These are phyloP conservation scores for Tragopan temminckii DNA, from an alignment of 2,797 vertebrate species.

Conservation along the genomic window DNA sequence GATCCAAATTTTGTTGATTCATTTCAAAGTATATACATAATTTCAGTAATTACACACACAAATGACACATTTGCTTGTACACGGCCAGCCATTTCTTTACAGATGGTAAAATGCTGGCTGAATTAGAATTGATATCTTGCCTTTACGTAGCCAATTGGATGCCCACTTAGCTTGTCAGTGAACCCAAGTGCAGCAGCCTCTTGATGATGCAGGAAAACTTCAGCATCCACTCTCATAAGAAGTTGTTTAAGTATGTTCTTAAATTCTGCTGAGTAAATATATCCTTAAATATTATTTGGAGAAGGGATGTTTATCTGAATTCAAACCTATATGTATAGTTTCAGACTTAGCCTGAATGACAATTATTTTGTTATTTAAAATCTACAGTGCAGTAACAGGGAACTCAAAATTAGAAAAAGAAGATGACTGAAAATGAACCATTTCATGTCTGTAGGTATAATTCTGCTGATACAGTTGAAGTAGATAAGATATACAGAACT, in stretches of 20 bases:
- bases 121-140: neutral
- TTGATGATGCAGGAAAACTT: neutral
- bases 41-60: neutral
- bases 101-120: neutral
- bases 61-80: neutral
- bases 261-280: neutral
- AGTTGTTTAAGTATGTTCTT: neutral
- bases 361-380: constrained; percentile 54
- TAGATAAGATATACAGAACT: constrained; percentile 18
- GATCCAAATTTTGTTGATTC: neutral
- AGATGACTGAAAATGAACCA: constrained; percentile 46
- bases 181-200: neutral
- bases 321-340: neutral
- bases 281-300: neutral
- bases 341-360: neutral
- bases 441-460: neutral
- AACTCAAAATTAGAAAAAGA: constrained; percentile 39
- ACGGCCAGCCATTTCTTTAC: neutral
- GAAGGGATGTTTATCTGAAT: neutral
- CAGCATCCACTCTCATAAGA: neutral
- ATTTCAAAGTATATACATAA: neutral
- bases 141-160: neutral
- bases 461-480: constrained; percentile 40
- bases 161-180: neutral
- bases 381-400: neutral